These are phyloP conservation scores for Drosophila nebulosa DNA, from an alignment of 1,140 invertebrate species.

Conservation along the genomic window DNA sequence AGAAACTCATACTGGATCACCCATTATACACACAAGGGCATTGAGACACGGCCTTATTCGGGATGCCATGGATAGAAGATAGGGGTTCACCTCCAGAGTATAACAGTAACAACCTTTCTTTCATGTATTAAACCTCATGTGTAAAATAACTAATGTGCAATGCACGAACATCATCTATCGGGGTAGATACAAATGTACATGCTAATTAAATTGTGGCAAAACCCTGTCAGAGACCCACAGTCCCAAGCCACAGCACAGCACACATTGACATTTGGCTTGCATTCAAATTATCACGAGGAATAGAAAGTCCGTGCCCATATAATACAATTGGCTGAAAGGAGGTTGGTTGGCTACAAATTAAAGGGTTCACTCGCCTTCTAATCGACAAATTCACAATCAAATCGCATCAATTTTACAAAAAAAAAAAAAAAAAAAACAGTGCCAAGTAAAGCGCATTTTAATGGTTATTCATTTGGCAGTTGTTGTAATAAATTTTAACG, in stretches of 20 bases:
- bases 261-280: constrained; percentile 2
- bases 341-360: neutral
- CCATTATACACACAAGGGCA: too few relatives aligned
- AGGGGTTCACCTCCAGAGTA: constrained; percentile 48
- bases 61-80: neutral
- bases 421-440: neutral
- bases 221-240: neutral
- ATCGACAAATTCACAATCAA: constrained; percentile 50
- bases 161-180: constrained; percentile 8
- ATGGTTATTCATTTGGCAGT: constrained; percentile 57
- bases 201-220: constrained; percentile 46
- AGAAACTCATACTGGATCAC: too few relatives aligned
- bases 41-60: neutral
- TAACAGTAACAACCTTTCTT: constrained; percentile 43
- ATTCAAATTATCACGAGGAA: constrained; percentile 9
- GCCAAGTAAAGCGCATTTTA: constrained; percentile 26
- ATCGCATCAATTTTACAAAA: constrained; percentile 30
- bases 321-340: neutral
- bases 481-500: constrained; percentile 50
- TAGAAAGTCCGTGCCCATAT: constrained; percentile 1
- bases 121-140: constrained; percentile 57
- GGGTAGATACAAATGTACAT: constrained; percentile 9
- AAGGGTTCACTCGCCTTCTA: constrained; percentile 17
- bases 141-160: constrained; percentile 39
- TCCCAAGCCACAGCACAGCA: neutral